These are phyloP conservation scores for Athene noctua DNA, from an alignment of 2,113 vertebrate genomes.

Conservation along the genomic window DNA sequence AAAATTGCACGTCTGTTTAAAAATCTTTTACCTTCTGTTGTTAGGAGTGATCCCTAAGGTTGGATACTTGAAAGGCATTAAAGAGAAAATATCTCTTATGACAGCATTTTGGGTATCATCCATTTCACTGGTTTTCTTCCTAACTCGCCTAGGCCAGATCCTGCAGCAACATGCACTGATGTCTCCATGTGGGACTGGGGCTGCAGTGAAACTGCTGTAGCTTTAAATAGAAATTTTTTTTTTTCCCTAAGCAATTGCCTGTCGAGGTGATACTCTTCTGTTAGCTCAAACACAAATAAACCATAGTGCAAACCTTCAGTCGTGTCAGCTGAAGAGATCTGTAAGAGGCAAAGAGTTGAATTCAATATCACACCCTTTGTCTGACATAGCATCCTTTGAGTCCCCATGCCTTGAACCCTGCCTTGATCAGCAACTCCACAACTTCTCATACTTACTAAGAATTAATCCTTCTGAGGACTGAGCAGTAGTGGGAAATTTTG, in stretches of 20 bases:
- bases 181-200: neutral
- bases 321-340: neutral
- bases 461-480: neutral
- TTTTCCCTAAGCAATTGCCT: neutral
- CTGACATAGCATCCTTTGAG: neutral
- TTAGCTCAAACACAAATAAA: neutral
- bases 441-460: neutral
- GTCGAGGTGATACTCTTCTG: neutral
- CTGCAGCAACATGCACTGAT: neutral
- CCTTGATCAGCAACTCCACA: neutral
- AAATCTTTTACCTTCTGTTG: conserved; percentile 41
- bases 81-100: neutral
- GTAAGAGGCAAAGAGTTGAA: neutral
- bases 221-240: neutral
- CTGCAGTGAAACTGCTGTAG: neutral
- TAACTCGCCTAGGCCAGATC: neutral
- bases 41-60: neutral
- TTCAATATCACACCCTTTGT: fast-evolving
- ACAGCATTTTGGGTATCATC: neutral
- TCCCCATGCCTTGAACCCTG: neutral
- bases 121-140: neutral
- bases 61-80: neutral
- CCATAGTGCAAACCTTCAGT: neutral
- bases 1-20: neutral
- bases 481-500: neutral